Percentiles rank a stretch among this genome's conserved stretches.
Evolutionary conservation across 2,797 vertebrate species (phyloP).

Genomic region (Craterocephalus amniculus): DNA sequence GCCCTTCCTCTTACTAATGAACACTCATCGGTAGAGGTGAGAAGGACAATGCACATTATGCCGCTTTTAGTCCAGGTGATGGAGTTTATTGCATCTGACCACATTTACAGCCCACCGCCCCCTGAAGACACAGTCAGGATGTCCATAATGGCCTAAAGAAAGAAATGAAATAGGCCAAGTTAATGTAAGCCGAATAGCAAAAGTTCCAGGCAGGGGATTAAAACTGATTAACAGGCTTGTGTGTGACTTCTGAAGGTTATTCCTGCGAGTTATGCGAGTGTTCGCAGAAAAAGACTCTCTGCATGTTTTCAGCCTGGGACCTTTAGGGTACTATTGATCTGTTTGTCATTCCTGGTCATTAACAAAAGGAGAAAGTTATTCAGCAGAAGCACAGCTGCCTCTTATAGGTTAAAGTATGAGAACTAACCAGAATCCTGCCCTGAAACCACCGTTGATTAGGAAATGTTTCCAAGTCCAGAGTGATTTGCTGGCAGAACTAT

Average conservation of each 20-base stretch:
- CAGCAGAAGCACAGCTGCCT: constrained; percentile 14
- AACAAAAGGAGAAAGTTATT: constrained; percentile 52
- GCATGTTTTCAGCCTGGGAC: constrained; percentile 37
- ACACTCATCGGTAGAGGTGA: constrained; percentile 57
- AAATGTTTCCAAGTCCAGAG: constrained; percentile 36
- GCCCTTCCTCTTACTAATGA: constrained; percentile 43
- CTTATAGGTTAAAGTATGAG: constrained; percentile 45
- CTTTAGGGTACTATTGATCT: constrained; percentile 59
- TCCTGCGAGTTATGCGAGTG: constrained; percentile 18
- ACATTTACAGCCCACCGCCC: constrained; percentile 42
- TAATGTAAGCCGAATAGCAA: constrained; percentile 50
- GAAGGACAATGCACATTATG: constrained; percentile 55
- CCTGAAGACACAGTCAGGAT: constrained; percentile 42
- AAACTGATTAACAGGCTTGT: constrained; percentile 18
- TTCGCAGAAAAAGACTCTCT: constrained; percentile 15
- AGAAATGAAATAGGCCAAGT: constrained; percentile 46
- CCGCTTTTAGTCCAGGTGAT: constrained; percentile 55
- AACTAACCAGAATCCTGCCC: background rate
- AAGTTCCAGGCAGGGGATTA: constrained; percentile 15
- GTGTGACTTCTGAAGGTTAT: constrained; percentile 57
- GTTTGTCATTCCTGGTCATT: constrained; percentile 51
- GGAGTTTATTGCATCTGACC: constrained; percentile 63
- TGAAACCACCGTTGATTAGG: constrained; percentile 40
- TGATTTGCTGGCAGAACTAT: constrained; percentile 49
- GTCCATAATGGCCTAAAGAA: constrained; percentile 51